These are phyloP conservation scores for Sitta europaea DNA, from an alignment of 2,113 vertebrate species.

Conservation along the genomic window DNA sequence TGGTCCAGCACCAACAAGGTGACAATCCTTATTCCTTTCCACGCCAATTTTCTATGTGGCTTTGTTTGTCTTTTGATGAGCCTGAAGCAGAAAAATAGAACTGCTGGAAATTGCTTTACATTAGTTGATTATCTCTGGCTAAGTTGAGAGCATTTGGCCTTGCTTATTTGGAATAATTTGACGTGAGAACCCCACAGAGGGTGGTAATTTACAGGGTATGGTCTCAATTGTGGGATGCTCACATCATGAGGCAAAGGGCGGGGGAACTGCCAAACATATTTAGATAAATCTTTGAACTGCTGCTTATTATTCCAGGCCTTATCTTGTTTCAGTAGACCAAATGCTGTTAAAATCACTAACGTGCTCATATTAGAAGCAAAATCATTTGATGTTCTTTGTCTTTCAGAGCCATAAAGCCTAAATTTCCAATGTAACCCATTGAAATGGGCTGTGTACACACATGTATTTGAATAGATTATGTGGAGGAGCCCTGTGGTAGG, in stretches of 20 bases:
- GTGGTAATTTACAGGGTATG: slow-evolving; percentile 4
- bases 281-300: slow-evolving; percentile 28
- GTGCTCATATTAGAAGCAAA: background rate
- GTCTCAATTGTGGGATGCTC: background rate
- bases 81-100: slow-evolving; percentile 7
- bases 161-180: slow-evolving; percentile 31
- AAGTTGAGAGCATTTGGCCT: slow-evolving; percentile 44
- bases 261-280: background rate
- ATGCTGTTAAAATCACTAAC: slow-evolving; percentile 7
- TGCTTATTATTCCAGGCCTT: slow-evolving; percentile 21
- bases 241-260: background rate
- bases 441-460: background rate
- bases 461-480: background rate
- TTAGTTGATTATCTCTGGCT: slow-evolving; percentile 54
- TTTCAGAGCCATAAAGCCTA: background rate
- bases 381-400: background rate
- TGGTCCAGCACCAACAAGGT: background rate
- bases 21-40: background rate
- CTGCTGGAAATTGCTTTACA: slow-evolving; percentile 29
- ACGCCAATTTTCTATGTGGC: background rate
- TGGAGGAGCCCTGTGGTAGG: background rate
- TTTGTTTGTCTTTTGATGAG: background rate
- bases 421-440: background rate
- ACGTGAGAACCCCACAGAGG: background rate
- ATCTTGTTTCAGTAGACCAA: slow-evolving; percentile 11